Evolutionary conservation across 2,797 vertebrate genomes (phyloP), one percentile per base, ranked within the genome.

Genomic region (Spinus olivaceus): DNA sequence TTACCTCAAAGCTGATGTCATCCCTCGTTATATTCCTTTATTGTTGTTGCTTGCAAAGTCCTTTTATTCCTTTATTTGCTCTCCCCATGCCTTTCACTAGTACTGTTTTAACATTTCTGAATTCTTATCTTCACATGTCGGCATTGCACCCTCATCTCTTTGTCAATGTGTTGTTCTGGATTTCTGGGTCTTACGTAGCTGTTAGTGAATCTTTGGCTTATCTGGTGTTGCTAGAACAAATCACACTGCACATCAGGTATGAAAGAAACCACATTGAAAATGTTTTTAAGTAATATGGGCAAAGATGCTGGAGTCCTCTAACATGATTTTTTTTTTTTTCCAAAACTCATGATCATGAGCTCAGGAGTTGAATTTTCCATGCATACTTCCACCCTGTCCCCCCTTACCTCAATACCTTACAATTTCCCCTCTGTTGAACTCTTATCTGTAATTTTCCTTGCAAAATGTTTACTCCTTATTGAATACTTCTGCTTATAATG

Each of bases 201-300:
- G n/a, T 50, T 50, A 25, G 39, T 44, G 47, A 64, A 9, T 24
- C 42, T 28, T 9, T 30, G 46, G 16, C 10, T 83, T 70, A 8
- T 32, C 20, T 81, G 69, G 56, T 8, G 1, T 32, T 63, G 17
- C 56, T 73, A 37, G 41, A 46, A 25, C 24, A 9, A 22, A 14
- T 69, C 30, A 8, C 0, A 0, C 32, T 63, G 25, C 18, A 7
- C 4, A 1, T 73, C 49, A 49, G 11, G 6, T 37, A 32, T 10
- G 28, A 63, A 82, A 77, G n/a, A 73, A 92, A 56, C 8, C 5
- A 3, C 3, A 30, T 3, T 42, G 49, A 86, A 20, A 49, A 24
- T 35, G 22, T 54, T 71, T 51, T 4, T 32, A 76, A 66, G 6
- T 54, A 61, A 63, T 30, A 33, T 0, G 1, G 47, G 21, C 20